phyloP scores from a whole-genome alignment of 1,140 invertebrate species.

The Oncopeltus fasciatus region DNA sequence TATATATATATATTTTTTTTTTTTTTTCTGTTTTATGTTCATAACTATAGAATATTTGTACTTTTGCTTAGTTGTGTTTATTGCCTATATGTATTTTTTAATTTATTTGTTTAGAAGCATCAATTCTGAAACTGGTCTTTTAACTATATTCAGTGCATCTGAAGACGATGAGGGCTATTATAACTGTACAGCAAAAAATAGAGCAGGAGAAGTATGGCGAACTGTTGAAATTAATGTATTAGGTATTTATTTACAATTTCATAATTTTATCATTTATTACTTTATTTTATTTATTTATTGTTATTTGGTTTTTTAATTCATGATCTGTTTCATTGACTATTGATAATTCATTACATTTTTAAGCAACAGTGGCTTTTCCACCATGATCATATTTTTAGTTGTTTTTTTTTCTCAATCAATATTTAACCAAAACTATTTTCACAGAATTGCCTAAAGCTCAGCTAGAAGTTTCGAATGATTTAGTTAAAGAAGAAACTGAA shows the following conservation, averaged over 20 bases:
- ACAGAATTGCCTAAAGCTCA: not conserved
- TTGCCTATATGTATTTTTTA: too few relatives aligned
- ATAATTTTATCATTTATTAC: too few relatives aligned
- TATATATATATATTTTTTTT: too few relatives aligned
- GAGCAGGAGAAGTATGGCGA: not conserved
- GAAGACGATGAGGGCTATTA: conserved; percentile 3
- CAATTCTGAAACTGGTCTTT: not conserved
- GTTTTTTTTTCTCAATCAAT: not conserved
- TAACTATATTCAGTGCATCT: not conserved
- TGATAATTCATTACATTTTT: too few relatives aligned
- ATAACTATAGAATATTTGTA: too few relatives aligned
- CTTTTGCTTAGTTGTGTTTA: too few relatives aligned
- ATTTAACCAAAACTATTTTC: not conserved
- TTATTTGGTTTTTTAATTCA: too few relatives aligned
- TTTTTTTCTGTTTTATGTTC: too few relatives aligned
- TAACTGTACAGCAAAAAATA: conserved; percentile 7
- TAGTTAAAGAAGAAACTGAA: conserved; percentile 6
- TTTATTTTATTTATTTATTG: too few relatives aligned
- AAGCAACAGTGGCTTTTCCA: not conserved
- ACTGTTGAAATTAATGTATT: conserved; percentile 3
- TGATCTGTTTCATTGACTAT: too few relatives aligned
- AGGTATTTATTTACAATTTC: too few relatives aligned
- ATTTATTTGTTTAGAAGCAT: not conserved
- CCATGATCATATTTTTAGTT: not conserved
- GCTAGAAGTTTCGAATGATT: not conserved